Evolutionary conservation across 1,140 invertebrate species (phyloP).

Genomic region (Drosophila pruinosa): DNA sequence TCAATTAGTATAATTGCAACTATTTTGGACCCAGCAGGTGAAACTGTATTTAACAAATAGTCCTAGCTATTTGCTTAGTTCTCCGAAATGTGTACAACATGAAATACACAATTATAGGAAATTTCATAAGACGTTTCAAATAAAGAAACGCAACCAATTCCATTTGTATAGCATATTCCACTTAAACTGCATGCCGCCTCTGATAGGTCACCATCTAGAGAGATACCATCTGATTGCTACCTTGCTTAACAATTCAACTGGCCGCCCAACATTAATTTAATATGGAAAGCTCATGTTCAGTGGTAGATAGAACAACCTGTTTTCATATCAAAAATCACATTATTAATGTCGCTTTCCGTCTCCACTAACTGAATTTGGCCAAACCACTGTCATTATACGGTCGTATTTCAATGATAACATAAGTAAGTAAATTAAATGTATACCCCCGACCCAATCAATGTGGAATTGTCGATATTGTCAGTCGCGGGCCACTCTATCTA

Average conservation of each 20-base stretch:
- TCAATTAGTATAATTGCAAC: constrained; percentile 79
- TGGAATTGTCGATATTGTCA: constrained; percentile 61
- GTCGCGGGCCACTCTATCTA: constrained; percentile 55
- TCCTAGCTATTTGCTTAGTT: constrained; percentile 21
- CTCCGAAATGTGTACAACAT: neutral
- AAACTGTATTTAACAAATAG: constrained; percentile 28
- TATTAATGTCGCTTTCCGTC: constrained; percentile 58
- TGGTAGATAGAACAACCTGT: constrained; percentile 61
- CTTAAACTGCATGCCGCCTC: constrained; percentile 4
- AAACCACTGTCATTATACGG: constrained; percentile 25
- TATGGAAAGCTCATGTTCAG: constrained; percentile 68
- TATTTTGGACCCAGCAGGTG: constrained; percentile 56
- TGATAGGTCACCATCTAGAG: neutral
- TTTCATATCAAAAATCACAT: constrained; percentile 71
- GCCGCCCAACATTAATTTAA: constrained; percentile 47
- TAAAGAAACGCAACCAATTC: neutral
- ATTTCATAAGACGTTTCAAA: neutral
- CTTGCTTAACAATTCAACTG: neutral
- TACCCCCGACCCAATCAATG: constrained; percentile 20
- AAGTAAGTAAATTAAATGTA: constrained; percentile 54
- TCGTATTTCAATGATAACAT: constrained; percentile 73
- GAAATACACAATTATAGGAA: neutral
- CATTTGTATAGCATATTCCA: neutral
- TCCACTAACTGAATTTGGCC: constrained; percentile 50
- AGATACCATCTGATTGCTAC: constrained; percentile 15